Evolutionary conservation across 2,888 invertebrate genomes (phyloP), one percentile per base, ranked within the genome.

Genomic region (Drosophila melanocephala): DNA sequence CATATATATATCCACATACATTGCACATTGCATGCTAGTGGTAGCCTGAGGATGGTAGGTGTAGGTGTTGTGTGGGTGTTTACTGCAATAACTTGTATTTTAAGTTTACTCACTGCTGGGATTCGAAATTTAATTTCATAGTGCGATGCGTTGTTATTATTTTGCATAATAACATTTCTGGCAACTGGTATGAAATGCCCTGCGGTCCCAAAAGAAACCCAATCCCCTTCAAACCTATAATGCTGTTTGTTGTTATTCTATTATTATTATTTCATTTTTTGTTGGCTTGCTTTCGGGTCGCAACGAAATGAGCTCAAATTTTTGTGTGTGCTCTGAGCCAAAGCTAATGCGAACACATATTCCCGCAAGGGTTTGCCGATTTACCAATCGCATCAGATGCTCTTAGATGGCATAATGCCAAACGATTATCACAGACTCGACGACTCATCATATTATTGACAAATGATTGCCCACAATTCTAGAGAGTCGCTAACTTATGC

Each of bases 41-140:
- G 30, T 30, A 28, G 6, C 39, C 30, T 39, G 9, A 30, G 7
- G 22, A 33, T 37, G 33, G 30, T 19, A 10, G n/a, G 0, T 5
- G 33, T 26, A 3, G 51, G 37, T 16, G 51, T 44, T 26, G 22
- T 14, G 6, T 28, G 22, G 42, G 26, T 16, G 42, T 59, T 67
- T 59, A 44, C 70, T 75, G 87, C 83, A 90, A 90, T 87, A 89
- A 85, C 77, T 87, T 87, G 89, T 81, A 90, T 88, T 90, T 88
- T 87, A 80, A 90, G 89, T 89, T 89, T 84, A 89, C 82, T 77
- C 89, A 79, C 90, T 88, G 89, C 87, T 84, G 89, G 85, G 89
- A 91, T 87, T 90, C 80, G 61, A 88, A 90, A 90, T 91, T 90
- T 90, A 91, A 90, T 90, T 90, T 90, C 84, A 91, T 88, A 90